Evolutionary conservation across 2,888 invertebrate genomes (phyloP).

Genomic region (Ormyrus labotus): DNA sequence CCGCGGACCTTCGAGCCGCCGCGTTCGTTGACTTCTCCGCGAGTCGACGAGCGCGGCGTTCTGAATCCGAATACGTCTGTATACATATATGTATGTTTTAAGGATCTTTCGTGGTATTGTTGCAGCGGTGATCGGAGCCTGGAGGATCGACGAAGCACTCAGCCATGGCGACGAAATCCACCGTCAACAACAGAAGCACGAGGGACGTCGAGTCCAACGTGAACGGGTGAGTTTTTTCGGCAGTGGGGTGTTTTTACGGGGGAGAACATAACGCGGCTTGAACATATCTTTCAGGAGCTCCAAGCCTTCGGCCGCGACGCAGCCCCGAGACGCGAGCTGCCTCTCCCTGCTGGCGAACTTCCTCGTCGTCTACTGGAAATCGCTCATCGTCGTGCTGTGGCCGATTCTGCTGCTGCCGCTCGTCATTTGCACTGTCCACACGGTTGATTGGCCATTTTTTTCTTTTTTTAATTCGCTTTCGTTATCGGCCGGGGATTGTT

Average conservation of each 20-base stretch:
- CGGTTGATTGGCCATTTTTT: constrained; percentile 60
- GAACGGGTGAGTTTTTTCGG: constrained; percentile 36
- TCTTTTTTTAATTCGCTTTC: too few species aligned
- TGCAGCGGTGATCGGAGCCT: neutral
- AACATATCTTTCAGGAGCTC: neutral
- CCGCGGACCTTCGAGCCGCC: too few species aligned
- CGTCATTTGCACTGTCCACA: constrained; percentile 79
- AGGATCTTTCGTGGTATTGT: neutral
- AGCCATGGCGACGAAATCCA: constrained; percentile 13
- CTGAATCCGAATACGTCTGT: too few species aligned
- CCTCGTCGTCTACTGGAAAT: constrained; percentile 85
- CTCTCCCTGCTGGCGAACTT: constrained; percentile 72
- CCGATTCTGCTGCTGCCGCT: constrained; percentile 84
- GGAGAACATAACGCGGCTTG: too few species aligned
- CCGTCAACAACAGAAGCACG: neutral
- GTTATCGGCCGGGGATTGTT: too few species aligned
- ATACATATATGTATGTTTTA: too few species aligned
- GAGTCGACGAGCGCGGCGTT: too few species aligned
- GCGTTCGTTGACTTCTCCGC: too few species aligned
- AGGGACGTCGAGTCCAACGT: constrained; percentile 40
- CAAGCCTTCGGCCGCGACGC: neutral
- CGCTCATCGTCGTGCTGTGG: constrained; percentile 82
- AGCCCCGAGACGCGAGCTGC: constrained; percentile 52
- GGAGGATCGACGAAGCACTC: too few species aligned
- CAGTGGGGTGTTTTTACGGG: neutral